Evolutionary conservation across 1,140 invertebrate species (phyloP).

Genomic region (Mactra quadrangularis): DNA sequence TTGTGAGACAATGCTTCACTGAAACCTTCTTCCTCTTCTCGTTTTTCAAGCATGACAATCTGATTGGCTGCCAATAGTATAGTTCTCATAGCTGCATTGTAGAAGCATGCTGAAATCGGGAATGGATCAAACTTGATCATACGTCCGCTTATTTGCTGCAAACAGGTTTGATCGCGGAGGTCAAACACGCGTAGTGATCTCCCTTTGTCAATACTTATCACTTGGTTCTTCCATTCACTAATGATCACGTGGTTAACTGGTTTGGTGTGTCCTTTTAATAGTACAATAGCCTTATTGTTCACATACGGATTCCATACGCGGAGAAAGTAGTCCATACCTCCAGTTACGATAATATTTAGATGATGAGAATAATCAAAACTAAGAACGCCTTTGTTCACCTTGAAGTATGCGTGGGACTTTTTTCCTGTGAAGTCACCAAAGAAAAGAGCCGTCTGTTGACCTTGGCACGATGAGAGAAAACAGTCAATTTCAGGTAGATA

Average conservation of each 20-base stretch:
- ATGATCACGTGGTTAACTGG: conserved; percentile 86
- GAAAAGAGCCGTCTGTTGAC: conserved; percentile 68
- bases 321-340: conserved; percentile 89
- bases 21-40: conserved; percentile 70
- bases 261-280: conserved; percentile 88
- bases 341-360: conserved; percentile 83
- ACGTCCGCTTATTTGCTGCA: conserved; percentile 74
- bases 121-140: conserved; percentile 68
- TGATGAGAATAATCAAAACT: conserved; percentile 75
- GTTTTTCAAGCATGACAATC: conserved; percentile 72
- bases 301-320: conserved; percentile 90
- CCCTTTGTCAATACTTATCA: conserved; percentile 87
- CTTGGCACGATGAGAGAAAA: conserved; percentile 74
- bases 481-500: conserved; percentile 70
- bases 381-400: conserved; percentile 73
- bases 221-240: conserved; percentile 72
- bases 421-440: conserved; percentile 71
- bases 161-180: conserved; percentile 75
- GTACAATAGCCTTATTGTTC: conserved; percentile 86
- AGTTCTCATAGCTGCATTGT: conserved; percentile 68
- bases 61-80: conserved; percentile 73
- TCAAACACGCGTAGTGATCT: conserved; percentile 87
- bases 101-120: conserved; percentile 68
- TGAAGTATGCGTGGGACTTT: conserved; percentile 68
- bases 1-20: conserved; percentile 74